Evolutionary conservation across 2,797 vertebrate genomes (phyloP), one percentile per base, ranked within the genome.

Genomic region (Tenualosa thibaudeaui): DNA sequence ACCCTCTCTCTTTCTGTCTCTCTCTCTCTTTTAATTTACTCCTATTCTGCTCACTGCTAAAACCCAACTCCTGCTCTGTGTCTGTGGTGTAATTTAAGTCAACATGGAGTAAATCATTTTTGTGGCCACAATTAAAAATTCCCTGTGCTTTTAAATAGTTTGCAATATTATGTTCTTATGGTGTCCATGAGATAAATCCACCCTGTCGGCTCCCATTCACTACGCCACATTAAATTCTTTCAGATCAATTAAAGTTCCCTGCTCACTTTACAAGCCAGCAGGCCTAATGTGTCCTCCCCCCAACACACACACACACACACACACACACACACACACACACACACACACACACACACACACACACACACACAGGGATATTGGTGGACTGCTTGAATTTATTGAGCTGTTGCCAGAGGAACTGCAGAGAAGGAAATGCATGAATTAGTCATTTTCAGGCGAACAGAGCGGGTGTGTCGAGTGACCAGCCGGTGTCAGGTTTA

Each of bases 171-270:
- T 95, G 94, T 95, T 96, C 94, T 93, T 91, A 91, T 93, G 87
- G 89, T 86, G 92, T 92, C 92, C 89, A 89, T 54, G 89, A 92
- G 92, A 95, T 95, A 96, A 96, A 96, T 96, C 94, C 94, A 89
- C 83, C 90, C 93, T 95, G 95, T 95, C 95, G 94, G 93, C 93
- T 81, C 85, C 93, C 83, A 96, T 96, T 96, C 95, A 96, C 94
- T 95, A 95, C 93, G 94, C 93, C 93, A 93, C 95, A 96, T 96
- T 95, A 96, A 95, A 95, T 93, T 95, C 92, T 91, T 94, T 94
- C 89, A 95, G 94, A 96, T 96, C 95, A 95, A 96, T 96, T 96
- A 94, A 95, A 95, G 93, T 95, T 94, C 93, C 92, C 93, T 91
- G 94, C 95, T 96, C 94, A 91, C 92, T 94, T 96, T 96, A 95